These are phyloP conservation scores for Sebastes dallii DNA, from an alignment of 2,797 vertebrate species.

Conservation along the genomic window DNA sequence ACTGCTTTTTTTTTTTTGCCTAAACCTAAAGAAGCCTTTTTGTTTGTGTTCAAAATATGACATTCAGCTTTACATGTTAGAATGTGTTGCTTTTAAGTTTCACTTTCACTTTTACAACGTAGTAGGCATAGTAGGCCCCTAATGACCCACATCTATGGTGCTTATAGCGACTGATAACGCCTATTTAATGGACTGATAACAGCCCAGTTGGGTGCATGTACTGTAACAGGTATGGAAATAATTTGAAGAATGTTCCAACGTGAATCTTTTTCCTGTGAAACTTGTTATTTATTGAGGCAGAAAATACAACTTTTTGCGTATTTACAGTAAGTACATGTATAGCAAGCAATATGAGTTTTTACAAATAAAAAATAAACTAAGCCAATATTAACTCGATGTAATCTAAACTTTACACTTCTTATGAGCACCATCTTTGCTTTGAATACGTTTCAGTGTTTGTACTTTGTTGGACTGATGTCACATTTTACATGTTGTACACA, in stretches of 20 bases:
- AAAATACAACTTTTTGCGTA: neutral
- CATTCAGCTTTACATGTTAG: too few species aligned
- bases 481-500: neutral
- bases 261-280: conserved; percentile 7
- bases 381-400: neutral
- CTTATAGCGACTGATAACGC: too few species aligned
- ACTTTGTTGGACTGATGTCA: conserved; percentile 8
- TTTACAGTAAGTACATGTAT: conserved; percentile 1
- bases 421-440: conserved; percentile 10
- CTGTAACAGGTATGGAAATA: neutral
- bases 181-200: too few species aligned
- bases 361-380: conserved; percentile 29
- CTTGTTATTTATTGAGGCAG: conserved; percentile 22
- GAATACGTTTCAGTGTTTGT: conserved; percentile 57
- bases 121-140: too few species aligned
- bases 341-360: neutral
- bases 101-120: too few species aligned
- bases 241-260: neutral
- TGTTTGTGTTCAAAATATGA: too few species aligned
- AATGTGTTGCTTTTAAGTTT: too few species aligned
- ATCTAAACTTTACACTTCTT: conserved; percentile 12
- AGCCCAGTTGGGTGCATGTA: neutral
- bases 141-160: too few species aligned
- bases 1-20: too few species aligned
- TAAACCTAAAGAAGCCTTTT: too few species aligned